These are phyloP conservation scores for Hymenopus coronatus DNA, from an alignment of 2,888 invertebrate genomes.

Conservation along the genomic window DNA sequence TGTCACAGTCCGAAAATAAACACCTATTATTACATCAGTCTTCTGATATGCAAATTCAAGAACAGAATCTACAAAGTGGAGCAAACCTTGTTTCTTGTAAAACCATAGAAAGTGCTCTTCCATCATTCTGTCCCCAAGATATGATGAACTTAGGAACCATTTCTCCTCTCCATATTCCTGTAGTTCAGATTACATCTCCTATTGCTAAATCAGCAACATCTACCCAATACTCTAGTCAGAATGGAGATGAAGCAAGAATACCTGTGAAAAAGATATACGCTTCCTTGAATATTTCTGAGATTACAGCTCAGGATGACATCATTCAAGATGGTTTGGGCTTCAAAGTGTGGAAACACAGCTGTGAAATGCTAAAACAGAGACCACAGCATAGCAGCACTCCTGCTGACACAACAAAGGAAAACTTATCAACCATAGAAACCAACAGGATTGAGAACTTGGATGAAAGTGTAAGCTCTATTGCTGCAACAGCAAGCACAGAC, in stretches of 20 bases:
- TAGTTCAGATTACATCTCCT: background rate
- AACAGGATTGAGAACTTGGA: background rate
- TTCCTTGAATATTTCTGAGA: background rate
- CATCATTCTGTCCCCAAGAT: background rate
- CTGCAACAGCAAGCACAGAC: background rate
- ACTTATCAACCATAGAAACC: background rate
- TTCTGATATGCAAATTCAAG: background rate
- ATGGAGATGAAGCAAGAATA: background rate
- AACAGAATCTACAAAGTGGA: background rate
- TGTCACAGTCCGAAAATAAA: background rate
- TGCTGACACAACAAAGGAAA: background rate
- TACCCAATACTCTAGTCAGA: too few species aligned
- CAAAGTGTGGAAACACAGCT: background rate
- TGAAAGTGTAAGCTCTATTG: background rate
- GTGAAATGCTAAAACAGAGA: background rate
- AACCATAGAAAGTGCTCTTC: background rate
- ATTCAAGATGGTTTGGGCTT: background rate
- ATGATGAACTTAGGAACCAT: background rate
- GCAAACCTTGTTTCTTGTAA: background rate
- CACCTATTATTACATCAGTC: background rate
- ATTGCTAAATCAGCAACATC: background rate
- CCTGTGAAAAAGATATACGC: background rate
- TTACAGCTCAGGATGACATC: background rate
- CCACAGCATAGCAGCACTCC: background rate
- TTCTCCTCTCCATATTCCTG: background rate